Evolutionary conservation across 2,113 vertebrate genomes (phyloP), one percentile per base, ranked within the genome.

Genomic region (Cephalopterus ornatus): DNA sequence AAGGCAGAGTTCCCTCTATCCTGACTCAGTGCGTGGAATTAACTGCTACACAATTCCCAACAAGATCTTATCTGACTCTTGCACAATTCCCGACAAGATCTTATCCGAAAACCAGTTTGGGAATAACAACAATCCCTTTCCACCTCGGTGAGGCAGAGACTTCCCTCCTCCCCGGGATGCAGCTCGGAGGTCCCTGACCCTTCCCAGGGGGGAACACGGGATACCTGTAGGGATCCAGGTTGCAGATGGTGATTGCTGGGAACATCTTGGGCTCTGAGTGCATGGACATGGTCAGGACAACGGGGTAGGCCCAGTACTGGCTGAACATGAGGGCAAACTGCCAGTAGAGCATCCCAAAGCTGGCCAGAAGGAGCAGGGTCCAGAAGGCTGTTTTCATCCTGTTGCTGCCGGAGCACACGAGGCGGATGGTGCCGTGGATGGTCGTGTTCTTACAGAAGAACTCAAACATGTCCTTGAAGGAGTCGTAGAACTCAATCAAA

Each of bases 391-490:
- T 96, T 35, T 97, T 97, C 88, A 97, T 92, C 72, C 81, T 85
- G n/a, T 97, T 97, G 44, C 59, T 68, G 87, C 42, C 75, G 0
- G 97, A 98, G 93, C 98, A 98, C 1, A 98, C 95, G 0, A 98
- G 97, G 63, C 97, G 97, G 53, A 98, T 41, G 28, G 97, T 85
- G 28, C 98, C 97, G 0, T 98, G 98, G 89, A 98, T 97, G 2
- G 98, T 98, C 8, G 95, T 96, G 56, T 98, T 97, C 73, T 96
- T 82, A 15, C 98, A 98, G 95, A 98, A 98, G 83, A 98, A 98
- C 78, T 97, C 90, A n/a, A 98, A 95, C 77, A 98, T 82, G 12
- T 98, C 98, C 49, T 28, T 59, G 93, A 97, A 98, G 72, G 98
- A 98, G 37, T 81, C 10, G 0, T 93, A 96, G 32, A 98, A 96